phyloP scores from a whole-genome alignment of 1,140 invertebrate species.

The Pogonognathellus flavescens region DNA sequence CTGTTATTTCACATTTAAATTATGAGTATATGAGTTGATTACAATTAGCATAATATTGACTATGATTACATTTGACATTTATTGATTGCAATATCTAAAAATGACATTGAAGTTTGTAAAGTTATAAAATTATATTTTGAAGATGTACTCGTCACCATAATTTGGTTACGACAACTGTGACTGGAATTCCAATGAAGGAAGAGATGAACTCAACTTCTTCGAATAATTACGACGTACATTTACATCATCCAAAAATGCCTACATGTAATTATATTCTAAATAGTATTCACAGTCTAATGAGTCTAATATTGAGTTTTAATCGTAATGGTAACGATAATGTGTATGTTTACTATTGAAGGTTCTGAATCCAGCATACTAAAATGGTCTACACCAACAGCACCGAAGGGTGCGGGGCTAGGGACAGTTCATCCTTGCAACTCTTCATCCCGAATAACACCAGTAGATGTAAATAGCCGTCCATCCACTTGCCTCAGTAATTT shows the following conservation, averaged over 20 bases:
- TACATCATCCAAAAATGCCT: slow-evolving; percentile 81
- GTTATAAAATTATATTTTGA: too few species aligned
- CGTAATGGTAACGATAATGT: too few species aligned
- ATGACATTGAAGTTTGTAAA: too few species aligned
- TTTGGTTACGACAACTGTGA: slow-evolving; percentile 95
- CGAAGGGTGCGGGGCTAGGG: slow-evolving; percentile 59
- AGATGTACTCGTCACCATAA: slow-evolving; percentile 80
- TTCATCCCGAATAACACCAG: slow-evolving; percentile 91
- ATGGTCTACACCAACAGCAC: slow-evolving; percentile 69
- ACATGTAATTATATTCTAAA: too few species aligned
- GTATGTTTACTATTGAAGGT: slow-evolving; percentile 32
- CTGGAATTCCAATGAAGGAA: slow-evolving; percentile 99
- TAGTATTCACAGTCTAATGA: too few species aligned
- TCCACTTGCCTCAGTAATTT: slow-evolving; percentile 98
- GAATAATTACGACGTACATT: slow-evolving; percentile 97
- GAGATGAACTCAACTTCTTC: slow-evolving; percentile 98
- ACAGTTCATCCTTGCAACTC: slow-evolving; percentile 80
- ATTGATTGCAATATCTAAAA: too few species aligned
- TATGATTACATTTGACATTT: too few species aligned
- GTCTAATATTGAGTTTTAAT: too few species aligned
- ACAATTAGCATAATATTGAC: too few species aligned
- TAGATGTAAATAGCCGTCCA: slow-evolving; percentile 94
- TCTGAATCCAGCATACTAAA: slow-evolving; percentile 57
- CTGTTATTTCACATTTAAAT: too few species aligned
- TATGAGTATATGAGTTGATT: too few species aligned